These are phyloP conservation scores for Boleophthalmus pectinirostris DNA, from an alignment of 2,113 vertebrate genomes.

Conservation along the genomic window DNA sequence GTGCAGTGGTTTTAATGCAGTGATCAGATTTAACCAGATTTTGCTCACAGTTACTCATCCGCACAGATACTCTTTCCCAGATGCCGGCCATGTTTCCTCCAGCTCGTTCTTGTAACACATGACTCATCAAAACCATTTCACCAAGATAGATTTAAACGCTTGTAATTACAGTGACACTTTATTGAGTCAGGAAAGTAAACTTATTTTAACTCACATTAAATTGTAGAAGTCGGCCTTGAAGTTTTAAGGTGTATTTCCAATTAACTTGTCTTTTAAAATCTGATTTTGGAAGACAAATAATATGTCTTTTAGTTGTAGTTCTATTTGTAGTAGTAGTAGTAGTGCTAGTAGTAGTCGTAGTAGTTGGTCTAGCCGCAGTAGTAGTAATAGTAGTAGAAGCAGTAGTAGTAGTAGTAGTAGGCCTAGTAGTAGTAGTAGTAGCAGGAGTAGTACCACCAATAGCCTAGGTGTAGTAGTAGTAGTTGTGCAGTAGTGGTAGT, in stretches of 20 bases:
- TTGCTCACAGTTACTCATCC: not conserved
- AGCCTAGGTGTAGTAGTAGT: not conserved
- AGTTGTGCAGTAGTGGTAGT: too few species aligned
- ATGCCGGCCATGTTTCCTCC: not conserved
- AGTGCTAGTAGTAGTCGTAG: not conserved
- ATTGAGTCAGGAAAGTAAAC: constrained; percentile 7
- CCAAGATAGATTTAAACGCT: not conserved
- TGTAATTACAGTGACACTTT: not conserved
- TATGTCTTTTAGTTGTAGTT: too few species aligned
- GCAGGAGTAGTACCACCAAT: not conserved
- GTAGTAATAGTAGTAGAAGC: too few species aligned
- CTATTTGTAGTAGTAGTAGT: not conserved
- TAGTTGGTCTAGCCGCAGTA: too few species aligned
- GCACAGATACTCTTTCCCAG: constrained; percentile 13
- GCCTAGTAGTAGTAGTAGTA: not conserved
- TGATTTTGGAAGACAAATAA: too few species aligned
- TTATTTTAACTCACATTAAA: too few species aligned
- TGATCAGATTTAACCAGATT: not conserved
- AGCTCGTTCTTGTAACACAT: constrained; percentile 11
- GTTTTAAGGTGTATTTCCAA: too few species aligned
- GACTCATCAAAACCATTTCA: constrained; percentile 20
- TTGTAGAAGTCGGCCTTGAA: too few species aligned
- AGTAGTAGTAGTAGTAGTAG: not conserved
- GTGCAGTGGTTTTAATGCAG: not conserved
- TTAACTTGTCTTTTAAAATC: too few species aligned